A percentile compares a stretch with the other conserved stretches of the same genome.
Conservation (phyloP, 2,797 vertebrate species). For the Squalus acanthias region DNA sequence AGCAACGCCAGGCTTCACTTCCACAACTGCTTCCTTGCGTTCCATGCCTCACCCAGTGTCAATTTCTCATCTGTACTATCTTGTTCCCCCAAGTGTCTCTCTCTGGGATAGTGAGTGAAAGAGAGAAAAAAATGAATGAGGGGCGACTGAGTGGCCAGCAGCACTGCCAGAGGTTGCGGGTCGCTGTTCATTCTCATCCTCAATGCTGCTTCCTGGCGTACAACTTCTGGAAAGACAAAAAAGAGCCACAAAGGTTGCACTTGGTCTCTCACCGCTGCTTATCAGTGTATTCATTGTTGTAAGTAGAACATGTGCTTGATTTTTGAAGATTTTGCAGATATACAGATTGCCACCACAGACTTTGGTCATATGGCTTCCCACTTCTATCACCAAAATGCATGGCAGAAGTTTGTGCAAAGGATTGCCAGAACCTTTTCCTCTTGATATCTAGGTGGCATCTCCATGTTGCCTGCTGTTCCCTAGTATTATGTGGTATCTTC, state of each 20-base stretch:
- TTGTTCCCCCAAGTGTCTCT: background rate
- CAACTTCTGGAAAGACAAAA: background rate
- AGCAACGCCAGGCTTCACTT: background rate
- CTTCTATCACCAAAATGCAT: background rate
- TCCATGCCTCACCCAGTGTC: background rate
- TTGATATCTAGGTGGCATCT: background rate
- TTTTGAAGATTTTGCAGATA: background rate
- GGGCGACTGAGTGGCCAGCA: background rate
- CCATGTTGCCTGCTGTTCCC: background rate
- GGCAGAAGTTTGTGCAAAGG: background rate
- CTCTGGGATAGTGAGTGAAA: background rate
- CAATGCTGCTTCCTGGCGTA: background rate
- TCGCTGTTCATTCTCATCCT: background rate
- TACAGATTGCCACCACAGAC: background rate
- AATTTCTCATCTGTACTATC: background rate
- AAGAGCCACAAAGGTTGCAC: background rate
- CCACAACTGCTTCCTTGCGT: background rate
- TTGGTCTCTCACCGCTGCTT: background rate
- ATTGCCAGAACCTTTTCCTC: background rate
- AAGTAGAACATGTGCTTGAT: background rate
- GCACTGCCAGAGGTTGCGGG: background rate
- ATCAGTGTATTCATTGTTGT: background rate
- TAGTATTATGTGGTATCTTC: background rate
- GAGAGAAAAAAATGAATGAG: background rate
- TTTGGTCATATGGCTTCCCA: background rate